A percentile compares a stretch with the other conserved stretches of the same genome.
Evolutionary conservation across 2,113 vertebrate species (phyloP).

Genomic region (Chloebia gouldiae): DNA sequence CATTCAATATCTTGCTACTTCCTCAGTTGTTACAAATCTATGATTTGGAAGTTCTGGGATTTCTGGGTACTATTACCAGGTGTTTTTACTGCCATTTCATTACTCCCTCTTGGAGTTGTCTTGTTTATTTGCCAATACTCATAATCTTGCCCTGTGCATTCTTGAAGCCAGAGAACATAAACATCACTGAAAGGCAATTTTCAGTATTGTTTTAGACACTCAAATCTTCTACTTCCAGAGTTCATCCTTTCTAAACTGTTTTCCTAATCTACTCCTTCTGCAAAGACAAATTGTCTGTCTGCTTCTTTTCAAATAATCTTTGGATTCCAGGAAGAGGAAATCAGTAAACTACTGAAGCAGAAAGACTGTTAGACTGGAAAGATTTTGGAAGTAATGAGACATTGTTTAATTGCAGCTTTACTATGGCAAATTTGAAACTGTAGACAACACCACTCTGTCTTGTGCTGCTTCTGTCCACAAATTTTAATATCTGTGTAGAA

Average conservation of each 20-base stretch:
- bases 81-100: conserved; percentile 12
- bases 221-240: conserved; percentile 3
- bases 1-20: conserved; percentile 2
- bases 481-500: background rate
- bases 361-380: background rate
- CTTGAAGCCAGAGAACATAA: conserved; percentile 29
- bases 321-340: conserved; percentile 4
- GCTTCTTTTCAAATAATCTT: conserved; percentile 49
- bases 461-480: background rate
- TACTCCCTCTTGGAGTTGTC: conserved; percentile 25
- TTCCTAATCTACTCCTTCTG: conserved; percentile 23
- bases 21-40: background rate
- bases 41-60: conserved; percentile 13
- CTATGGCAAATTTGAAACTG: background rate
- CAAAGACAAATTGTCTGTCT: conserved; percentile 43
- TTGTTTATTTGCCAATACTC: conserved; percentile 34
- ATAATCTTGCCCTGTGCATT: background rate
- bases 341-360: background rate
- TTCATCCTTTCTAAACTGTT: conserved; percentile 16
- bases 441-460: background rate
- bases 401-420: background rate
- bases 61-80: background rate
- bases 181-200: conserved; percentile 35
- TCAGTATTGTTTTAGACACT: background rate
- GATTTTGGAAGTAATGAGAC: background rate